phyloP scores from a whole-genome alignment of 2,113 vertebrate genomes.

The Silurus glanis region DNA sequence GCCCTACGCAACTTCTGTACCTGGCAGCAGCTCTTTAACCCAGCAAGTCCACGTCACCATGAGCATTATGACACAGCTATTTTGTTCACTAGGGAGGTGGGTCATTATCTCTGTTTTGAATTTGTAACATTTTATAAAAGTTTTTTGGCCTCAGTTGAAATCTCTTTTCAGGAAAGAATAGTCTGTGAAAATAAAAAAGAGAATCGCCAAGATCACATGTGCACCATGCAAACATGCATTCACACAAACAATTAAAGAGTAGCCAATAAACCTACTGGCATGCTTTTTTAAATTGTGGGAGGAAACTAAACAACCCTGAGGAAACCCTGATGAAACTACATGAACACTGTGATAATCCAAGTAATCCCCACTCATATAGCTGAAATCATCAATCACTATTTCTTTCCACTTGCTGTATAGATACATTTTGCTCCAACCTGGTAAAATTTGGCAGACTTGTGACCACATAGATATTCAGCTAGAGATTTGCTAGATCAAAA shows the following conservation, averaged over 20 bases:
- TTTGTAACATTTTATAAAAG: neutral
- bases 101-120: neutral
- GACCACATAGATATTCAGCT: neutral
- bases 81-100: constrained; percentile 84
- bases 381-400: neutral
- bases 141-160: neutral
- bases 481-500: neutral
- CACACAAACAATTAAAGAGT: neutral
- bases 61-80: constrained; percentile 85
- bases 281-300: neutral
- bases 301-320: neutral
- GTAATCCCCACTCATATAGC: neutral
- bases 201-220: neutral
- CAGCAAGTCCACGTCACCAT: constrained; percentile 75
- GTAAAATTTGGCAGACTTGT: constrained; percentile 33
- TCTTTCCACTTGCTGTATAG: neutral
- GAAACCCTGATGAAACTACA: neutral
- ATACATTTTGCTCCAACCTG: neutral
- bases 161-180: neutral
- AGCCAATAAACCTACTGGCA: neutral
- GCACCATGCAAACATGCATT: neutral
- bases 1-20: constrained; percentile 82
- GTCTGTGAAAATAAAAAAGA: neutral
- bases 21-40: constrained; percentile 83
- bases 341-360: neutral